Percentiles rank a stretch among this genome's conserved stretches.
phyloP scores from a whole-genome alignment of 2,888 invertebrate species.

The Baronia brevicornis region DNA sequence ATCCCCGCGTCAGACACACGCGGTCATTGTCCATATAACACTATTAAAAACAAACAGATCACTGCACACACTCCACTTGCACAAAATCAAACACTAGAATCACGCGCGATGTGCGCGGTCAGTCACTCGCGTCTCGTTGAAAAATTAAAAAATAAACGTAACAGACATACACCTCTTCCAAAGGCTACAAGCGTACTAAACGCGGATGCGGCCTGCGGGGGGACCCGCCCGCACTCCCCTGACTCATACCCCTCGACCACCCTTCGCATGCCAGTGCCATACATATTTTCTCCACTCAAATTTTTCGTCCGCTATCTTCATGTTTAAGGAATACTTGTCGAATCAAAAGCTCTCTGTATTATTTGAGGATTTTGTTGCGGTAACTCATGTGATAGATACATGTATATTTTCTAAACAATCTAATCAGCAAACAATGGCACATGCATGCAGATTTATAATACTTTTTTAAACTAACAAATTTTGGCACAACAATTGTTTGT shows the following conservation, averaged over 20 bases:
- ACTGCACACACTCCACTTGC: constrained; percentile 66
- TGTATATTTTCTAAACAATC: too few relatives aligned
- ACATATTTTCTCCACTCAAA: constrained; percentile 73
- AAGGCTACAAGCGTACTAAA: constrained; percentile 54
- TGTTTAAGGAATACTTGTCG: constrained; percentile 72
- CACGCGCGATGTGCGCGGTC: constrained; percentile 42
- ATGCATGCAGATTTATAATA: too few relatives aligned
- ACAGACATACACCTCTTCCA: constrained; percentile 36
- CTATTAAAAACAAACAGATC: constrained; percentile 41
- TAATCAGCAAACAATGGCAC: too few relatives aligned
- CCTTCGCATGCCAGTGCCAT: constrained; percentile 61
- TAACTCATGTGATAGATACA: too few relatives aligned
- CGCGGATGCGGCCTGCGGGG: constrained; percentile 31
- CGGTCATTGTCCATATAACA: constrained; percentile 57
- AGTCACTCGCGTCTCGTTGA: constrained; percentile 55
- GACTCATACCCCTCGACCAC: constrained; percentile 34
- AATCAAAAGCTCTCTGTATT: constrained; percentile 71
- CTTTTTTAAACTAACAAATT: too few relatives aligned
- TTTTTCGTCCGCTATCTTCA: constrained; percentile 73
- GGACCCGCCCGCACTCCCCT: constrained; percentile 40
- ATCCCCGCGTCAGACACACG: constrained; percentile 78
- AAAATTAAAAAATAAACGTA: constrained; percentile 23
- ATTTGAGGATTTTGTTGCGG: constrained; percentile 59
- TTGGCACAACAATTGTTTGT: too few relatives aligned
- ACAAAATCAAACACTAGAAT: constrained; percentile 47